phyloP scores from a whole-genome alignment of 2,888 invertebrate genomes.

The Lasioglossum morio region DNA sequence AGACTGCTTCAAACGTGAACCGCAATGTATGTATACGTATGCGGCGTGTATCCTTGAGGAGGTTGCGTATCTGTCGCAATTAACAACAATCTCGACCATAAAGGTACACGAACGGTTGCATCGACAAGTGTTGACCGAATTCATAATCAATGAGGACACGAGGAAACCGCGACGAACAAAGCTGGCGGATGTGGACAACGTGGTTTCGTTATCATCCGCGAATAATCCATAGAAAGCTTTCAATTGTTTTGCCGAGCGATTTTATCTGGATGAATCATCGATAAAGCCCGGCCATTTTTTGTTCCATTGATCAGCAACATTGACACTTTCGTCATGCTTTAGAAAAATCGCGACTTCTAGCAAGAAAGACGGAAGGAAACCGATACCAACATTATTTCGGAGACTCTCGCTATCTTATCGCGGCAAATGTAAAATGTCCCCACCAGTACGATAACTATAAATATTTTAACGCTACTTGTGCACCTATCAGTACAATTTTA shows the following conservation, averaged over 20 bases:
- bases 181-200: too few relatives aligned
- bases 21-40: neutral
- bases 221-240: neutral
- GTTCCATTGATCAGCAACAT: neutral
- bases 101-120: neutral
- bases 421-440: conserved; percentile 1
- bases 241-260: neutral
- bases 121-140: neutral
- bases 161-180: neutral
- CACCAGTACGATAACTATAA: conserved; percentile 18
- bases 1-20: neutral
- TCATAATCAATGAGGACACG: neutral
- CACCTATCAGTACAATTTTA: neutral
- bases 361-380: neutral
- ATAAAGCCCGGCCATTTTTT: conserved; percentile 10
- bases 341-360: neutral
- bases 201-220: neutral
- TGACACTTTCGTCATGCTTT: neutral
- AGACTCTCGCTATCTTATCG: conserved; percentile 31
- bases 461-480: conserved; percentile 22
- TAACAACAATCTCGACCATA: conserved; percentile 1
- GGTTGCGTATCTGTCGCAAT: conserved; percentile 3
- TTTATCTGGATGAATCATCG: conserved; percentile 33
- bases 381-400: neutral
- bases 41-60: neutral